A percentile compares a stretch with the other conserved stretches of the same genome.
phyloP scores from a whole-genome alignment of 2,797 vertebrate genomes.

The Argyrosomus regius region DNA sequence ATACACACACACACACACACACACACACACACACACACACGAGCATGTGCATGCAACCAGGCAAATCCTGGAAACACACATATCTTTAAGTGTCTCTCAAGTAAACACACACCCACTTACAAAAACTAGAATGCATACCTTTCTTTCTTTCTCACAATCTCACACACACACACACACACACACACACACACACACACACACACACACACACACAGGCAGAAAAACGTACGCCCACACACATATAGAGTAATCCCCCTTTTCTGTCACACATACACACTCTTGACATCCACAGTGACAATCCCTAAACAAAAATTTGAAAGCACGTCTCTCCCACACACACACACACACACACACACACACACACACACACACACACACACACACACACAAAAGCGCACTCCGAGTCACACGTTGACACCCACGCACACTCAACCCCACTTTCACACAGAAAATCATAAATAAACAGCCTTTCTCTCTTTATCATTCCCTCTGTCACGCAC shows the following conservation, averaged over 20 bases:
- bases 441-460: conserved; percentile 48
- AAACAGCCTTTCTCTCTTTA: conserved; percentile 38
- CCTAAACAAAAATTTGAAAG: conserved; percentile 51
- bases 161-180: conserved; percentile 17
- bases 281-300: conserved; percentile 46
- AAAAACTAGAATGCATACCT: conserved; percentile 31
- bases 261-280: conserved; percentile 44
- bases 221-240: conserved; percentile 19
- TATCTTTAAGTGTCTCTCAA: conserved; percentile 33
- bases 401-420: conserved; percentile 17
- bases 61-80: conserved; percentile 36
- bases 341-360: conserved; percentile 1
- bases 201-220: conserved; percentile 11
- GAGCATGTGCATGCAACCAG: neutral
- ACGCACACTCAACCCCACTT: conserved; percentile 33
- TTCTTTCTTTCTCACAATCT: conserved; percentile 7
- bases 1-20: conserved; percentile 31
- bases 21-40: conserved; percentile 17
- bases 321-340: neutral
- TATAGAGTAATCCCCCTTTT: conserved; percentile 49
- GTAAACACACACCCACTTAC: conserved; percentile 54
- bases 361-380: neutral
- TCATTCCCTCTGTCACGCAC: conserved; percentile 31
- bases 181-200: conserved; percentile 25
- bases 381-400: neutral